phyloP scores from a whole-genome alignment of 2,113 vertebrate genomes.

The Melanocharis versteri region DNA sequence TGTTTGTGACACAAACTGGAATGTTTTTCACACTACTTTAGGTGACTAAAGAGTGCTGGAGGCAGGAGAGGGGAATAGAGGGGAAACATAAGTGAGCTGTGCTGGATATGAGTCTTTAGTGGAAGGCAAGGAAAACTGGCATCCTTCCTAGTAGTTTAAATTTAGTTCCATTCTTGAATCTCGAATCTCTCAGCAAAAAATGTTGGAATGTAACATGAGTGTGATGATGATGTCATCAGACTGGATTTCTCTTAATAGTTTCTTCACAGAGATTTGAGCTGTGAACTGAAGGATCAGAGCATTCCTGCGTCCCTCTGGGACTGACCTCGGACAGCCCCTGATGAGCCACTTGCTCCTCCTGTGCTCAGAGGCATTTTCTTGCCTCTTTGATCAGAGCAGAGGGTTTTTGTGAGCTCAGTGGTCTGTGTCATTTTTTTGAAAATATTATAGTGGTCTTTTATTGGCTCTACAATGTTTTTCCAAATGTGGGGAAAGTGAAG shows the following conservation, averaged over 20 bases:
- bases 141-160: not conserved
- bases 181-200: not conserved
- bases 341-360: not conserved
- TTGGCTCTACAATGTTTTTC: not conserved
- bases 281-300: not conserved
- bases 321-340: not conserved
- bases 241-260: slow-evolving; percentile 37
- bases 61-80: not conserved
- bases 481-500: fast-evolving
- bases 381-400: not conserved
- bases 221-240: slow-evolving; percentile 26
- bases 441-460: not conserved
- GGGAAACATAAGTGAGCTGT: not conserved
- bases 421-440: not conserved
- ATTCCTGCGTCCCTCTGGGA: not conserved
- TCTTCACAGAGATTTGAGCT: not conserved
- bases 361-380: not conserved
- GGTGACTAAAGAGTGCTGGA: not conserved
- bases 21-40: not conserved
- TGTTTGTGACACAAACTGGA: not conserved
- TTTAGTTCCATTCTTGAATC: not conserved
- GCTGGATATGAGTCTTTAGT: not conserved
- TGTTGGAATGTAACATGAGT: slow-evolving; percentile 22
- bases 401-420: not conserved
- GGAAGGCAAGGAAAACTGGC: not conserved